Conservation (phyloP, 2,113 vertebrate genomes). For the Cryptomyrus ogoouensis region DNA sequence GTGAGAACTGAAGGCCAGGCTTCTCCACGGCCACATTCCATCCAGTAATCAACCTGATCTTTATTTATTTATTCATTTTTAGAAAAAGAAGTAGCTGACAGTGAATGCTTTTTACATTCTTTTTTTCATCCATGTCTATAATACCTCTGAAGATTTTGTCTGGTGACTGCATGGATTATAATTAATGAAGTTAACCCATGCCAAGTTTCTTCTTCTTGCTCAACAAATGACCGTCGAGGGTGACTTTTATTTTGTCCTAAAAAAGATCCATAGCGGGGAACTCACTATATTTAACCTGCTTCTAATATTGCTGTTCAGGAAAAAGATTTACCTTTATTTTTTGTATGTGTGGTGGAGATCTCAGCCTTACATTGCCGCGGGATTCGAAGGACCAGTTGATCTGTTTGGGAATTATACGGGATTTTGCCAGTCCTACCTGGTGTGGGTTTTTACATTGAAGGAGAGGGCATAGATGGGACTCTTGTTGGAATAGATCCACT, state of each 20-base stretch:
- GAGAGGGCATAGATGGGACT: background rate
- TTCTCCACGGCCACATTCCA: background rate
- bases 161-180: slow-evolving; percentile 6
- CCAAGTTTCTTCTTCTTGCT: background rate
- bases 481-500: background rate
- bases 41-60: background rate
- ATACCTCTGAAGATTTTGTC: background rate
- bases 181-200: background rate
- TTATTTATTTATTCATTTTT: background rate
- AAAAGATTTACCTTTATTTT: background rate
- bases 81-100: background rate
- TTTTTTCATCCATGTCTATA: background rate
- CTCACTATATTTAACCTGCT: background rate
- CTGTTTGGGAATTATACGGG: background rate
- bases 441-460: background rate
- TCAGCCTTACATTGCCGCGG: background rate
- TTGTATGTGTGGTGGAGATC: background rate
- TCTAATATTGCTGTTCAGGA: background rate
- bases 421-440: background rate
- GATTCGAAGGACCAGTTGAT: background rate
- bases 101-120: background rate
- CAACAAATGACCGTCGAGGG: background rate
- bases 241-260: background rate
- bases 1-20: background rate
- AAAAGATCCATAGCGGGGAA: background rate